Evolutionary conservation across 2,888 invertebrate species (phyloP), one percentile per base, ranked within the genome.

Genomic region (Auanema freiburgensis): DNA sequence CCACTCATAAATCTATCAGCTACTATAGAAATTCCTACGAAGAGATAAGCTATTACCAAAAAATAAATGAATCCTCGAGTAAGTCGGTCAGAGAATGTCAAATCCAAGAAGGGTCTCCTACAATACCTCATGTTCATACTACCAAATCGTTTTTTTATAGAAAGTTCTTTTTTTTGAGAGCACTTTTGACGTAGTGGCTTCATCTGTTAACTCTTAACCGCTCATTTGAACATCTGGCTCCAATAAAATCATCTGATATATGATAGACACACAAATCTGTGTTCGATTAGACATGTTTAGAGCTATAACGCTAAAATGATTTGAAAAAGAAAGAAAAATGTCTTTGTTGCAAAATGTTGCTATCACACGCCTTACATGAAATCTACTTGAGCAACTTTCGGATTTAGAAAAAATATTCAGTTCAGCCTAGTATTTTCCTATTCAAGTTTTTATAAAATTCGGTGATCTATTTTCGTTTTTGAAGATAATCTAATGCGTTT

Each of bases 1-100:
- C 96, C 91, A 49, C 94, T 93, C 98, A 98, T 98, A 87, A 98
- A 98, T 65, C 96, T 90, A 85, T 98, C 98, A 76, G 97, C 95
- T 74, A 97, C 91, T 85, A 98, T 96, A 77, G 97, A 96, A 52
- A 98, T 96, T 62, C 98, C 98, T 84, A 99, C 91, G 87, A 98
- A 99, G 84, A 97, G 89, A 85, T 96, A 99, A 80, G 91, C 87
- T 85, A 99, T 89, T 53, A 89, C 87, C 57, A 92, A 77, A 87
- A 97, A 93, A 87, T 98, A 99, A 67, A 93, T 90, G 69, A 90
- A 81, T 50, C 97, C 97, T 40, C 98, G 72, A 23, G 79, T 25
- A 8, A 80, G 49, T 56, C 81, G 73, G 51, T 83, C 81, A 25
- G 56, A 57, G 44, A 69, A 33, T 23, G 63, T 41, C 63, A 83